Conservation (phyloP, 2,888 invertebrate genomes). For the Harmothoe impar region DNA sequence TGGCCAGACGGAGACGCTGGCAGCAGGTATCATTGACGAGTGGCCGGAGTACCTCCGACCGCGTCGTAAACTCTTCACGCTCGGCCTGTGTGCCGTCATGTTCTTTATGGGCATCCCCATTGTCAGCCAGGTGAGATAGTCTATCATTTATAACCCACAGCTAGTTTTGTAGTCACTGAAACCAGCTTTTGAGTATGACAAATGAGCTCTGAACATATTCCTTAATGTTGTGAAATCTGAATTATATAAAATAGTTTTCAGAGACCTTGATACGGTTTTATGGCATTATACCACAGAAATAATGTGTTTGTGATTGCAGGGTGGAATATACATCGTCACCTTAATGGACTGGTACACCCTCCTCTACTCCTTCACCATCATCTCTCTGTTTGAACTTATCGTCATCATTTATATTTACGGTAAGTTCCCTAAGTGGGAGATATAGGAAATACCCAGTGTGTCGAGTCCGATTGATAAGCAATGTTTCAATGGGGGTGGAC, state of each 20-base stretch:
- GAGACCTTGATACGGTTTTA: no score
- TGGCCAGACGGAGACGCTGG: slow-evolving; percentile 78
- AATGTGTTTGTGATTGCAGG: slow-evolving; percentile 67
- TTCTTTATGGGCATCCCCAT: slow-evolving; percentile 79
- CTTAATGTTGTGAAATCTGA: no score
- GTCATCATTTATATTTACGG: slow-evolving; percentile 74
- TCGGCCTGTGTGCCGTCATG: slow-evolving; percentile 73
- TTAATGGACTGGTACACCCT: slow-evolving; percentile 74
- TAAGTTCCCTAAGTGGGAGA: no score
- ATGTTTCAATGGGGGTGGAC: no score
- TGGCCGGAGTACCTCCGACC: slow-evolving; percentile 73
- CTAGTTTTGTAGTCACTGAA: no score
- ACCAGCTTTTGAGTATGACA: no score
- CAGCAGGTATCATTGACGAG: slow-evolving; percentile 79
- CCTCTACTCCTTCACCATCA: slow-evolving; percentile 73
- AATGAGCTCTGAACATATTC: no score
- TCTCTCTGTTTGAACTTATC: slow-evolving; percentile 73
- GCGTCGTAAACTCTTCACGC: slow-evolving; percentile 74
- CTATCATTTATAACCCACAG: neutral
- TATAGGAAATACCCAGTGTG: neutral
- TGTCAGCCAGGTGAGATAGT: slow-evolving; percentile 75
- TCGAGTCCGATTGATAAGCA: no score
- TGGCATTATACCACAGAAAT: no score
- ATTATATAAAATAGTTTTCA: no score
- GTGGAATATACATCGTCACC: slow-evolving; percentile 74